Evolutionary conservation across 2,797 vertebrate species (phyloP).

Genomic region (Chelon labrosus): DNA sequence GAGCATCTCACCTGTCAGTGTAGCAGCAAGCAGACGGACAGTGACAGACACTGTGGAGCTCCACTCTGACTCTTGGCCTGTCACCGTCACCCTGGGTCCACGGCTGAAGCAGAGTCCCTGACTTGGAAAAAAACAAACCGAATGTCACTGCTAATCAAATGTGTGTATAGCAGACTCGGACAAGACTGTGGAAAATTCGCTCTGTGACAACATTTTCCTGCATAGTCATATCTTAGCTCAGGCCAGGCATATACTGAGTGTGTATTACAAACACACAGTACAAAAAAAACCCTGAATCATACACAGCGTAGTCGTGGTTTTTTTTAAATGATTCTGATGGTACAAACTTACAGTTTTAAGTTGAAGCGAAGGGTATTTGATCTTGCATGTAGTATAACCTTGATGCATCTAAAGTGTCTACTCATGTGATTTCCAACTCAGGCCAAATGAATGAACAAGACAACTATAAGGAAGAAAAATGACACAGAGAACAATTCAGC

Average conservation of each 20-base stretch:
- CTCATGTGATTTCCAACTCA: neutral
- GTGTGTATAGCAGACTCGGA: neutral
- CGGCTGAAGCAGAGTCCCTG: neutral
- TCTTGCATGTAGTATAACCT: neutral
- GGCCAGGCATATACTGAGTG: neutral
- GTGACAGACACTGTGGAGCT: neutral
- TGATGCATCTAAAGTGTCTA: neutral
- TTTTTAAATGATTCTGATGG: no score
- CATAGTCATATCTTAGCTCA: neutral
- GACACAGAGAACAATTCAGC: neutral
- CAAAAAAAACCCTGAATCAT: no score
- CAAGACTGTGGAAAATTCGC: neutral
- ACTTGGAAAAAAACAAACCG: neutral
- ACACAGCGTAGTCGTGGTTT: no score
- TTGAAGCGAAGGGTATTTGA: neutral
- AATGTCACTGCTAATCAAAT: constrained; percentile 10
- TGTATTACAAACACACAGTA: no score
- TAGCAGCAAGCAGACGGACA: neutral
- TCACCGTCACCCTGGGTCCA: neutral
- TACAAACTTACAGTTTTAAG: neutral
- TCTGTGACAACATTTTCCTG: neutral
- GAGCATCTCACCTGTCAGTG: neutral
- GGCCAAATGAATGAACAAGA: neutral
- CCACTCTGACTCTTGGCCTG: neutral
- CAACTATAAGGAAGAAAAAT: neutral